Percentiles rank a stretch among this genome's conserved stretches.
These are phyloP conservation scores for Cordilura impudica DNA, from an alignment of 2,888 invertebrate species.

Conservation along the genomic window DNA sequence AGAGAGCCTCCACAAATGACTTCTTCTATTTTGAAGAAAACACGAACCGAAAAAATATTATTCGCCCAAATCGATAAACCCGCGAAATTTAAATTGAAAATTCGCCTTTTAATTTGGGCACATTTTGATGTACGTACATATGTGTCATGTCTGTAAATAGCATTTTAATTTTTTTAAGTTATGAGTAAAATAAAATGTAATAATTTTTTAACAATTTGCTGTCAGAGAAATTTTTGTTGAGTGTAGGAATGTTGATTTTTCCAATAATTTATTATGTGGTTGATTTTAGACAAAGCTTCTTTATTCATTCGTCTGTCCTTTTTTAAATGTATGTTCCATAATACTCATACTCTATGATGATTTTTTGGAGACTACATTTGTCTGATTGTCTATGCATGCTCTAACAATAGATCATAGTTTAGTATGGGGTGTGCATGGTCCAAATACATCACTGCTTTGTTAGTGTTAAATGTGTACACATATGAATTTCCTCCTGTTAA, in stretches of 20 bases:
- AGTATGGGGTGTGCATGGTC: slow-evolving; percentile 18
- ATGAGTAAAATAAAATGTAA: too few relatives aligned
- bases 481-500: slow-evolving; percentile 24
- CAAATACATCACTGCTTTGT: background rate
- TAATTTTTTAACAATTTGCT: too few relatives aligned
- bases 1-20: too few relatives aligned
- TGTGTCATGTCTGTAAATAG: too few relatives aligned
- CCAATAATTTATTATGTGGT: slow-evolving; percentile 54
- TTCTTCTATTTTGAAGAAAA: too few relatives aligned
- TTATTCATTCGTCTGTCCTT: slow-evolving; percentile 2
- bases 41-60: too few relatives aligned
- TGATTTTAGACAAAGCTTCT: slow-evolving; percentile 31
- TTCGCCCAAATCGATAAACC: too few relatives aligned
- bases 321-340: slow-evolving; percentile 2
- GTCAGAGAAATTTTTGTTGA: too few relatives aligned
- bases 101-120: too few relatives aligned
- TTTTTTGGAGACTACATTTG: slow-evolving; percentile 34
- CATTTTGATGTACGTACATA: too few relatives aligned
- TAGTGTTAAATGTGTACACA: background rate
- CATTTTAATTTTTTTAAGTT: too few relatives aligned
- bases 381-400: slow-evolving; percentile 33
- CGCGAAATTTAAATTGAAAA: too few relatives aligned
- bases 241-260: slow-evolving; percentile 19
- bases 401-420: slow-evolving; percentile 55
- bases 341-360: background rate